Conservation (phyloP, 1,140 invertebrate species). For the Planococcus citri region DNA sequence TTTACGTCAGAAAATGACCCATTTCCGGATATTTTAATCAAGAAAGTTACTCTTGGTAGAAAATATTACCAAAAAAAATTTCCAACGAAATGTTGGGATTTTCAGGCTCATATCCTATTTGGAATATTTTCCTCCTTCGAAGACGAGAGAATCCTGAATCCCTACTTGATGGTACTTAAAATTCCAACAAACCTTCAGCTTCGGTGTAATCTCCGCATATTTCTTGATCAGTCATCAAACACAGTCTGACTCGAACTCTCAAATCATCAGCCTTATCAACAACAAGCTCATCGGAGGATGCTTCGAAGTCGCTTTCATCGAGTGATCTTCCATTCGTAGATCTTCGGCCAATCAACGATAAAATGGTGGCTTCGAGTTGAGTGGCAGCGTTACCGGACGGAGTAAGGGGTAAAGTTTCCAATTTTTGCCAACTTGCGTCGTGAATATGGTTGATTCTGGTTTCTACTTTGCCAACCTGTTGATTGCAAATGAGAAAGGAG, state of each 20-base stretch:
- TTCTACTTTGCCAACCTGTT: conserved; percentile 31
- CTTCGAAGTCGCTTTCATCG: conserved; percentile 30
- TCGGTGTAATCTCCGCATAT: conserved; percentile 70
- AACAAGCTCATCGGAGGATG: background rate
- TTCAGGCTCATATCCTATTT: too few species aligned
- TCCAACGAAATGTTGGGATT: too few species aligned
- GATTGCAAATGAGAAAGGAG: background rate
- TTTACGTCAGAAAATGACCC: too few species aligned
- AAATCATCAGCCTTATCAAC: conserved; percentile 46
- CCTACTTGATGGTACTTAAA: too few species aligned
- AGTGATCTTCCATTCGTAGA: conserved; percentile 30
- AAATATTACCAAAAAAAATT: too few species aligned
- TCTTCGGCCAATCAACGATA: conserved; percentile 30
- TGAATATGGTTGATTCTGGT: conserved; percentile 36
- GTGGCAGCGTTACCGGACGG: conserved; percentile 51
- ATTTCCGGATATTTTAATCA: too few species aligned
- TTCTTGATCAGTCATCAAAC: conserved; percentile 57
- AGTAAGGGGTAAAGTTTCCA: conserved; percentile 52
- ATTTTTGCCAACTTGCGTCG: conserved; percentile 49
- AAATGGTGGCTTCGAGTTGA: conserved; percentile 45
- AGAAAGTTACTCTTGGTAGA: too few species aligned
- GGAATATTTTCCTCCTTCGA: too few species aligned
- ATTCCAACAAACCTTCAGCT: conserved; percentile 67
- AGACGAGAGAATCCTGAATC: too few species aligned
- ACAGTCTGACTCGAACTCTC: conserved; percentile 60